Evolutionary conservation across 1,140 invertebrate species (phyloP).

Genomic region (Limonius californicus): DNA sequence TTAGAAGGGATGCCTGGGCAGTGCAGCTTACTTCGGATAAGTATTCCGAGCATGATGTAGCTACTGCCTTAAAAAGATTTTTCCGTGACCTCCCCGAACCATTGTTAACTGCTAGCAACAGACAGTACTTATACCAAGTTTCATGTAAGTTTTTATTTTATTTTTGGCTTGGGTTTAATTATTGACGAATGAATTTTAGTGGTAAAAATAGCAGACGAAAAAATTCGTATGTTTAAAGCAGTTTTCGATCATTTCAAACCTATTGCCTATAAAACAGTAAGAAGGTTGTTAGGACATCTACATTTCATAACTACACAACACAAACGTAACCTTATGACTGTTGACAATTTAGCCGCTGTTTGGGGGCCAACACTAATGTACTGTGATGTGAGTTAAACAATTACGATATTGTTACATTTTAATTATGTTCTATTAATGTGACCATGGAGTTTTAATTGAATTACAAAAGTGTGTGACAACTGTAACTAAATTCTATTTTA

Average conservation of each 20-base stretch:
- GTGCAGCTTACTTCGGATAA: constrained; percentile 71
- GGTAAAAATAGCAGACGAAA: constrained; percentile 50
- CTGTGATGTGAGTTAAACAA: constrained; percentile 51
- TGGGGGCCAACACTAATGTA: constrained; percentile 83
- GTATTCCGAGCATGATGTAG: constrained; percentile 82
- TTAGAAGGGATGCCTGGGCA: constrained; percentile 76
- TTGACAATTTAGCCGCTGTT: constrained; percentile 76
- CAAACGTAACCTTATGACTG: constrained; percentile 72
- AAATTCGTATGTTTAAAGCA: constrained; percentile 57
- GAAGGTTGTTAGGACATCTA: constrained; percentile 73
- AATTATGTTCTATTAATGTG: neutral
- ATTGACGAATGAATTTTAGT: too few species aligned
- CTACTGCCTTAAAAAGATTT: constrained; percentile 78
- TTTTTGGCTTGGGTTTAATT: too few species aligned
- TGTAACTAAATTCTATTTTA: constrained; percentile 13
- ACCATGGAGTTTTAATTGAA: neutral
- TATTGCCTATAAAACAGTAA: constrained; percentile 69
- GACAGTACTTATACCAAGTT: constrained; percentile 45
- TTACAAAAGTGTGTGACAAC: neutral
- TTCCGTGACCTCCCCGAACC: constrained; percentile 75
- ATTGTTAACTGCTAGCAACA: constrained; percentile 50
- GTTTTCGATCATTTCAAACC: constrained; percentile 61
- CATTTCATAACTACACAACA: constrained; percentile 72
- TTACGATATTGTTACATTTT: neutral
- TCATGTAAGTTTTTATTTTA: constrained; percentile 35